Percentiles rank a stretch among this genome's conserved stretches.
Evolutionary conservation across 1,140 invertebrate species (phyloP).

Genomic region (Mycetomoellerius zeteki): DNA sequence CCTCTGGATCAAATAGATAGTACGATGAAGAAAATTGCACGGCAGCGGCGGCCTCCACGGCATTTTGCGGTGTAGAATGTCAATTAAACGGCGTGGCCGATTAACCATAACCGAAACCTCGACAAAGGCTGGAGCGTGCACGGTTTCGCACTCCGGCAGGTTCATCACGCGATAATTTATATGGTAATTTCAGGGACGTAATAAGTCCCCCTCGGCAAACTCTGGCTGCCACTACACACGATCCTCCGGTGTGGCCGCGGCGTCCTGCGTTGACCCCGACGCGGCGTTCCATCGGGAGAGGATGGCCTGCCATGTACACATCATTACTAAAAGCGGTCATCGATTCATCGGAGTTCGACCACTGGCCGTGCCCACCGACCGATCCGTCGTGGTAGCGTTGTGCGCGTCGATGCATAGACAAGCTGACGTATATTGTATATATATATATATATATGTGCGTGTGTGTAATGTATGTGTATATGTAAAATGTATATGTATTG

Average conservation of each 20-base stretch:
- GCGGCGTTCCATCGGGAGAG: constrained; percentile 70
- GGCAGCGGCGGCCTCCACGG: constrained; percentile 60
- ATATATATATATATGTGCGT: neutral
- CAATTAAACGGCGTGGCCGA: constrained; percentile 79
- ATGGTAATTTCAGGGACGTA: constrained; percentile 83
- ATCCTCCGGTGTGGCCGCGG: constrained; percentile 65
- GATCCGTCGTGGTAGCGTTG: constrained; percentile 39
- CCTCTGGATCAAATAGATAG: neutral
- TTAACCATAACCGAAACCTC: constrained; percentile 83
- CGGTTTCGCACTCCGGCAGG: constrained; percentile 77
- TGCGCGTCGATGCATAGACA: constrained; percentile 57
- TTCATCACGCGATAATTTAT: constrained; percentile 84
- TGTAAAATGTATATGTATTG: constrained; percentile 35
- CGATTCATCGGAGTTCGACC: constrained; percentile 75
- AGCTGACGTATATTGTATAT: constrained; percentile 53
- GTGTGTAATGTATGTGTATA: constrained; percentile 1
- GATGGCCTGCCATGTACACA: constrained; percentile 77
- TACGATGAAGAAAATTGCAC: constrained; percentile 68
- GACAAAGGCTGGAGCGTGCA: constrained; percentile 80
- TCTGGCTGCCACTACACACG: constrained; percentile 79
- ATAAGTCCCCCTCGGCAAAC: constrained; percentile 83
- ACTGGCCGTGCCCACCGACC: constrained; percentile 62
- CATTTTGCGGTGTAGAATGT: constrained; percentile 76
- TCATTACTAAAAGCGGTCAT: constrained; percentile 80
- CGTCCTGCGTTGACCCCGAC: constrained; percentile 71